Conservation (phyloP, 2,113 vertebrate genomes). For the Sorex araneus region DNA sequence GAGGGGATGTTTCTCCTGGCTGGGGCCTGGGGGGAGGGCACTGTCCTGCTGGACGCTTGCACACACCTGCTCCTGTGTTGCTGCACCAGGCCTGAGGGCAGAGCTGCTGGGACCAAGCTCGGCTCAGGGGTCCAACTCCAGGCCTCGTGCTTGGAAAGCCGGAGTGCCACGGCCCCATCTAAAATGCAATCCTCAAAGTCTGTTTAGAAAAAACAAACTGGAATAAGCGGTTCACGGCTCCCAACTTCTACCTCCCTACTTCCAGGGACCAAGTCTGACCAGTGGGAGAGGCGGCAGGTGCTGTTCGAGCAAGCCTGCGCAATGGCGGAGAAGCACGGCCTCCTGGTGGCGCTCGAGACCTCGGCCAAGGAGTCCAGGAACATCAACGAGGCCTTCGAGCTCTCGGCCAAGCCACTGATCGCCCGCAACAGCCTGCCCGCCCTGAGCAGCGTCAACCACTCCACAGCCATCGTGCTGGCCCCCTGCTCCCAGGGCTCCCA, state of each 20-base stretch:
- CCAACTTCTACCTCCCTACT: background rate
- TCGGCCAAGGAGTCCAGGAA: conserved; percentile 94
- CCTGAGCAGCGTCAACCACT: conserved; percentile 85
- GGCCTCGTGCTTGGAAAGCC: too few relatives aligned
- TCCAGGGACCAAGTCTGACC: conserved; percentile 96
- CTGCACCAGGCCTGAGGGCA: too few relatives aligned
- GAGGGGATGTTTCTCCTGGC: too few relatives aligned
- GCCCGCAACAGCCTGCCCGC: conserved; percentile 88
- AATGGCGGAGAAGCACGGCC: conserved; percentile 91
- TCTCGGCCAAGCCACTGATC: conserved; percentile 91
- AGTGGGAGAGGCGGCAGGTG: conserved; percentile 92
- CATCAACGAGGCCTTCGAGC: conserved; percentile 91
- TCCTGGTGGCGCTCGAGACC: conserved; percentile 96
- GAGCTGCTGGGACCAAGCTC: too few relatives aligned
- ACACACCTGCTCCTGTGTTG: too few relatives aligned
- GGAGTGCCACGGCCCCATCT: too few relatives aligned
- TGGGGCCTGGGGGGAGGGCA: too few relatives aligned
- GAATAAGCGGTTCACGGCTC: background rate
- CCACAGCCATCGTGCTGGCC: conserved; percentile 87
- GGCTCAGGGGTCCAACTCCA: too few relatives aligned
- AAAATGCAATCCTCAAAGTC: too few relatives aligned
- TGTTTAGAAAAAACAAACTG: too few relatives aligned
- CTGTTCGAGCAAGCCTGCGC: conserved; percentile 94
- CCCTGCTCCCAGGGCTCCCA: too few relatives aligned
- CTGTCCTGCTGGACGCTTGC: too few relatives aligned